phyloP scores from a whole-genome alignment of 2,888 invertebrate species.

The Drosophila nr. perissopoda region DNA sequence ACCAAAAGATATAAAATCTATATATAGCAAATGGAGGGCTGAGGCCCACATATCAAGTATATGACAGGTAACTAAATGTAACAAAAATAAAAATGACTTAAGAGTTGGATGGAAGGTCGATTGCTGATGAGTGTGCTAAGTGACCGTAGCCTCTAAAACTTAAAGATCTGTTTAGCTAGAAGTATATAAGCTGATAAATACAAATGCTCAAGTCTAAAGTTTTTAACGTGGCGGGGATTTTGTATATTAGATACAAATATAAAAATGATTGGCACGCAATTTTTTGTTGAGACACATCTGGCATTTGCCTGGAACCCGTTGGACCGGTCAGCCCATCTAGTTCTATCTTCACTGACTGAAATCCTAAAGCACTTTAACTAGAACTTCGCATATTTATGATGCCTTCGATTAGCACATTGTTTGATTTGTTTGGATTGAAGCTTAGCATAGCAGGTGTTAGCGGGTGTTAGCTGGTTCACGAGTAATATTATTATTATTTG shows the following conservation, averaged over 20 bases:
- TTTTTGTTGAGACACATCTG: constrained; percentile 1
- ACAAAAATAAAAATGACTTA: constrained; percentile 38
- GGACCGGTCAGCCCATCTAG: constrained; percentile 31
- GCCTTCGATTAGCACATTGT: constrained; percentile 31
- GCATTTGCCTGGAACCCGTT: constrained; percentile 23
- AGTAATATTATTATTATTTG: constrained; percentile 1
- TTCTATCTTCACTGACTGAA: constrained; percentile 18
- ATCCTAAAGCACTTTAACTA: constrained; percentile 16
- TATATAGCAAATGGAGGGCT: not conserved
- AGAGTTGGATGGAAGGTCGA: constrained; percentile 62
- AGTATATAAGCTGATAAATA: constrained; percentile 18
- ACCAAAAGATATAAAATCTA: constrained; percentile 16
- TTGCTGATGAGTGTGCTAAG: constrained; percentile 63
- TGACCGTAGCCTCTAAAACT: constrained; percentile 55
- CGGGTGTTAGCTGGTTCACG: constrained; percentile 14
- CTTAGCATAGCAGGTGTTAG: constrained; percentile 19
- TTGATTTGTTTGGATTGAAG: constrained; percentile 18
- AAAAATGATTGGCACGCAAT: not conserved
- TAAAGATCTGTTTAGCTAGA: constrained; percentile 19
- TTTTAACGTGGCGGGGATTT: not conserved
- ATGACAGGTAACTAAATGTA: constrained; percentile 31
- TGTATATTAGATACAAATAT: not conserved
- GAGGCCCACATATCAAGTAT: constrained; percentile 45
- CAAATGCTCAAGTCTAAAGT: constrained; percentile 32
- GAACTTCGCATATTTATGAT: constrained; percentile 1